A percentile compares a stretch with the other conserved stretches of the same genome.
phyloP scores from a whole-genome alignment of 1,140 invertebrate species.

The Diprion similis region DNA sequence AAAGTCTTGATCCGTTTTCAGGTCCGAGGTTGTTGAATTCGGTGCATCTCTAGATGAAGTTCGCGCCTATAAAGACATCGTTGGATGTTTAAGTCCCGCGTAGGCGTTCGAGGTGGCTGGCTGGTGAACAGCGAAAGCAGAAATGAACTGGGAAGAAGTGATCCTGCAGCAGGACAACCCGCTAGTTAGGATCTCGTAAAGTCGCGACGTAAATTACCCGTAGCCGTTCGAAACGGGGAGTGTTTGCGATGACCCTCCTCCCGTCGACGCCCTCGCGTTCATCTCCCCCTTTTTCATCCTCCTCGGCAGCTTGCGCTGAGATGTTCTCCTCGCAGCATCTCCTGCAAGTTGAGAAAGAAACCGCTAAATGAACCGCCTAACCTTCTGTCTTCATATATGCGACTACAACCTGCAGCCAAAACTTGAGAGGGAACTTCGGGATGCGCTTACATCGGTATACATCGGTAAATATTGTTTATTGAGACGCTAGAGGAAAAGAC shows the following conservation, averaged over 20 bases:
- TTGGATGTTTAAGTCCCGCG: background rate
- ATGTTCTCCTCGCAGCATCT: too few relatives aligned
- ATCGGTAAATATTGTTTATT: constrained; percentile 20
- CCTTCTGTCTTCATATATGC: background rate
- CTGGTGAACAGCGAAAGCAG: background rate
- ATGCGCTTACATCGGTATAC: background rate
- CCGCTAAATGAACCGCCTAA: too few relatives aligned
- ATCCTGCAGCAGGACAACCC: constrained; percentile 33
- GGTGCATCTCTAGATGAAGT: too few relatives aligned
- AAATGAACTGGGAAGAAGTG: background rate
- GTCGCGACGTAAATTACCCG: constrained; percentile 51
- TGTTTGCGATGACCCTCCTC: constrained; percentile 19
- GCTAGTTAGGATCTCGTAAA: constrained; percentile 57
- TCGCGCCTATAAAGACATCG: constrained; percentile 2
- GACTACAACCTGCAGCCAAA: background rate
- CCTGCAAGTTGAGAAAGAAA: too few relatives aligned
- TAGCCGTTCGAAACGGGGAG: constrained; percentile 15
- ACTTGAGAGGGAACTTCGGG: background rate
- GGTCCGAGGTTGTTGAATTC: too few relatives aligned
- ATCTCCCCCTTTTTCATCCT: background rate
- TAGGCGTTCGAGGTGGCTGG: background rate
- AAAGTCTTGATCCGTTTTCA: too few relatives aligned
- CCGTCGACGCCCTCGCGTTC: constrained; percentile 14
- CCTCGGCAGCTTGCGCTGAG: too few relatives aligned
- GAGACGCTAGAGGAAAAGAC: constrained; percentile 16